Evolutionary conservation across 2,888 invertebrate genomes (phyloP).

Genomic region (Cryptus armator): DNA sequence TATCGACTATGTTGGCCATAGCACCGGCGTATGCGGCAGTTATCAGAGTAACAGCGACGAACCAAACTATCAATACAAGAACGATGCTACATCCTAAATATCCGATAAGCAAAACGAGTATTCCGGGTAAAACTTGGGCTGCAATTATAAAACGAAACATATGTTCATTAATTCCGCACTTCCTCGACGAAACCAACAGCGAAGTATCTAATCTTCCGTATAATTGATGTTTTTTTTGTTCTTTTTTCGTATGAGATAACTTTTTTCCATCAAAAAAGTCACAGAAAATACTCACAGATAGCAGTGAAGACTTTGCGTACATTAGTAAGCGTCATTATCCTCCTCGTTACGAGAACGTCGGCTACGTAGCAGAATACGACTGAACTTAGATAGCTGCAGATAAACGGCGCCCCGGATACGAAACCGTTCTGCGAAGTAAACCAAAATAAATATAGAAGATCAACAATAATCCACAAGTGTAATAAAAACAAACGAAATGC

Average conservation of each 20-base stretch:
- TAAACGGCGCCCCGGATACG: conserved; percentile 89
- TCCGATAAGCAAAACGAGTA: conserved; percentile 88
- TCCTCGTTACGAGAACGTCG: conserved; percentile 87
- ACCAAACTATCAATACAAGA: conserved; percentile 89
- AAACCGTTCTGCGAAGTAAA: conserved; percentile 87
- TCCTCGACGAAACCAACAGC: not conserved
- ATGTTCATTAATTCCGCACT: conserved; percentile 6
- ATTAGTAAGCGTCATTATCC: conserved; percentile 88
- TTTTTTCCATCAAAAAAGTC: not conserved
- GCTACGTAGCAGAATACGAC: conserved; percentile 90
- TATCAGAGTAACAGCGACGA: conserved; percentile 89
- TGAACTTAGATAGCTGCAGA: conserved; percentile 90
- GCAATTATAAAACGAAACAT: conserved; percentile 6
- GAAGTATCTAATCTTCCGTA: not conserved
- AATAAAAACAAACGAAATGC: conserved; percentile 19
- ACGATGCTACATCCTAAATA: conserved; percentile 88
- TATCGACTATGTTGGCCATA: conserved; percentile 92
- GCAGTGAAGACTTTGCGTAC: conserved; percentile 90
- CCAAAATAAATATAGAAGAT: conserved; percentile 1
- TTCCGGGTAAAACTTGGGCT: conserved; percentile 90
- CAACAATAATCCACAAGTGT: not conserved
- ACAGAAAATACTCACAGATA: conserved; percentile 83
- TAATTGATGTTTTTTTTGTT: not conserved
- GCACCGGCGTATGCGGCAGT: conserved; percentile 91
- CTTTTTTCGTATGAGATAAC: not conserved